Evolutionary conservation across 2,797 vertebrate species (phyloP), one percentile per base, ranked within the genome.

Genomic region (Hyperoplus lanceolatus): DNA sequence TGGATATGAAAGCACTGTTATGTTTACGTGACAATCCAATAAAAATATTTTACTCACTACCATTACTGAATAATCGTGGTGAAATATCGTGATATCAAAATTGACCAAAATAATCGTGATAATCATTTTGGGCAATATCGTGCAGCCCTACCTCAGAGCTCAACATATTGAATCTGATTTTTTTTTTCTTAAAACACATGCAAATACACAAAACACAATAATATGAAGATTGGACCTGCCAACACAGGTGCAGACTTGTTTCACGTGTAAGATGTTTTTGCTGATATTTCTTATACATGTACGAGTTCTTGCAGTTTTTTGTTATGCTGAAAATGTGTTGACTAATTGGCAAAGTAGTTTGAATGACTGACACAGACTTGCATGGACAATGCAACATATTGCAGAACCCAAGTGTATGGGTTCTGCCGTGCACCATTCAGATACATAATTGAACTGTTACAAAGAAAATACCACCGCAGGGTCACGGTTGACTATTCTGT

Each of bases 361-460:
- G 15, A 70, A 42, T 7, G 29, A 55, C 21, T 38, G 29, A 46
- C 38, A 63, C 68, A 41, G 42, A 43, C 46, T 53, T 1, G 4
- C 51, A 12, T 39, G 48, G 68, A 74, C 21, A 53, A 39, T 11
- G 6, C 16, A 66, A 42, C 21, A 50, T 76, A 73, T 29, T 79
- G 67, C 42, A 78, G 61, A 75, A 73, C 67, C 38, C 38, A 51
- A 8, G 41, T 72, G 16, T 11, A 9, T 16, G 0, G 55, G n/a
- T 46, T 70, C 56, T 72, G 58, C 14, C 81, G 14, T 80, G 70
- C 59, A 73, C 15, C 16, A 29, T 51, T 12, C 18, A 9, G 18
- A 77, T 86, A 3, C 60, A 79, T 68, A 2, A 83, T 84, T 88
- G 56, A 76, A 62, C 49, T 65, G 10, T 41, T 58, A 58, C n/a